Evolutionary conservation across 1,140 invertebrate species (phyloP).

Genomic region (Brachionus sp.): DNA sequence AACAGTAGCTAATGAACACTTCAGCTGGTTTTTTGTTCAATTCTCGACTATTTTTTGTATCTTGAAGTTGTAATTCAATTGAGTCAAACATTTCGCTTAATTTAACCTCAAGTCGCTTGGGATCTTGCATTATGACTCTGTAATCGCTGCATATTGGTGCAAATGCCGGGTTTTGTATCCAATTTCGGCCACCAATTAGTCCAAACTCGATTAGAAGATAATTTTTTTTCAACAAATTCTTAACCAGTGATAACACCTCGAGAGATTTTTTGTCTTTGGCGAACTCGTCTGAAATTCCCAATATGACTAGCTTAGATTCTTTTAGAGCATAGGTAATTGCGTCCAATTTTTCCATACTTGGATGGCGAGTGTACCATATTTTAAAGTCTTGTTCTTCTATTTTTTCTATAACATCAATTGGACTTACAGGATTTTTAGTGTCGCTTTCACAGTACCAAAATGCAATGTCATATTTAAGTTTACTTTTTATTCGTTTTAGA

Average conservation of each 20-base stretch:
- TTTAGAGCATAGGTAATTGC: background rate
- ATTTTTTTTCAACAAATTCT: constrained; percentile 13
- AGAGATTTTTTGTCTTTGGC: constrained; percentile 5
- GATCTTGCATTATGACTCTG: constrained; percentile 55
- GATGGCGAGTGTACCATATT: background rate
- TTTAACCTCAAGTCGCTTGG: constrained; percentile 50
- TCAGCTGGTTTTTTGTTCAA: constrained; percentile 45
- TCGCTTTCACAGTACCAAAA: constrained; percentile 50
- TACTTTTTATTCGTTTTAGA: constrained; percentile 51
- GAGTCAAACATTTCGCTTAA: constrained; percentile 50
- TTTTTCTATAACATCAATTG: constrained; percentile 49
- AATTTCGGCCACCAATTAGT: background rate
- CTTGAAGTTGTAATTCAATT: constrained; percentile 46
- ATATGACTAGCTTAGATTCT: constrained; percentile 13
- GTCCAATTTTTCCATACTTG: background rate
- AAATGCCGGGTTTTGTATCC: constrained; percentile 15
- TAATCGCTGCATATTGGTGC: constrained; percentile 46
- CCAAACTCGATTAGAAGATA: constrained; percentile 37
- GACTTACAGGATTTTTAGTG: constrained; percentile 48
- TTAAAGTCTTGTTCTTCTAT: constrained; percentile 46
- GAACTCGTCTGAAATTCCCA: constrained; percentile 36
- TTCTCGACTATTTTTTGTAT: constrained; percentile 22
- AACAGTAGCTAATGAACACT: constrained; percentile 57
- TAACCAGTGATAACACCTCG: background rate
- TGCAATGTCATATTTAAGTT: constrained; percentile 51